A percentile compares a stretch with the other conserved stretches of the same genome.
phyloP scores from a whole-genome alignment of 2,888 invertebrate species.

The Harmothoe impar region DNA sequence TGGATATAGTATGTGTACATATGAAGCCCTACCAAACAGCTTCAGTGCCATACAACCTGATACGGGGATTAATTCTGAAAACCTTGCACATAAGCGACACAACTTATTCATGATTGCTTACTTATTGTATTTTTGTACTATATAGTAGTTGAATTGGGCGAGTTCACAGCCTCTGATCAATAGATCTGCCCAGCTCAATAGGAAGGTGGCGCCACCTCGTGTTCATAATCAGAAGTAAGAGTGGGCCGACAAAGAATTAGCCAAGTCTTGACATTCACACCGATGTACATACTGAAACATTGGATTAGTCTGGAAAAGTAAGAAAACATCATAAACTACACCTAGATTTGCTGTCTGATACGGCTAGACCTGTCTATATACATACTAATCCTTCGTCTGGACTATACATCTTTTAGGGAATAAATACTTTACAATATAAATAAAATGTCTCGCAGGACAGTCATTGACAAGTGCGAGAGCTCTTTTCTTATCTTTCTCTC shows the following conservation, averaged over 20 bases:
- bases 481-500: conserved; percentile 9
- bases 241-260: conserved; percentile 45
- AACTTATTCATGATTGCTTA: conserved; percentile 53
- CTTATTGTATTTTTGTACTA: conserved; percentile 33
- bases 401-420: conserved; percentile 55
- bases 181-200: conserved; percentile 49
- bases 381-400: conserved; percentile 53
- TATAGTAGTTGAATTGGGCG: conserved; percentile 53
- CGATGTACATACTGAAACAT: conserved; percentile 48
- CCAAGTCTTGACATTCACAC: conserved; percentile 60
- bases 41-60: conserved; percentile 40
- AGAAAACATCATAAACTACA: conserved; percentile 61
- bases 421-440: conserved; percentile 58
- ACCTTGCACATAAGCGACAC: conserved; percentile 53
- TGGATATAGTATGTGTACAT: too few relatives aligned
- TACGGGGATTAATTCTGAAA: conserved; percentile 27
- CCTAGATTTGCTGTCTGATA: conserved; percentile 55
- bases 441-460: conserved; percentile 41
- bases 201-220: conserved; percentile 47
- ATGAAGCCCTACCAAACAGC: conserved; percentile 22
- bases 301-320: conserved; percentile 62
- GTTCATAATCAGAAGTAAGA: conserved; percentile 35
- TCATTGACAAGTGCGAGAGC: conserved; percentile 6
- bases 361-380: conserved; percentile 57
- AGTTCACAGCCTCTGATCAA: conserved; percentile 61